phyloP scores from a whole-genome alignment of 2,113 vertebrate species.

The Chaenocephalus aceratus region DNA sequence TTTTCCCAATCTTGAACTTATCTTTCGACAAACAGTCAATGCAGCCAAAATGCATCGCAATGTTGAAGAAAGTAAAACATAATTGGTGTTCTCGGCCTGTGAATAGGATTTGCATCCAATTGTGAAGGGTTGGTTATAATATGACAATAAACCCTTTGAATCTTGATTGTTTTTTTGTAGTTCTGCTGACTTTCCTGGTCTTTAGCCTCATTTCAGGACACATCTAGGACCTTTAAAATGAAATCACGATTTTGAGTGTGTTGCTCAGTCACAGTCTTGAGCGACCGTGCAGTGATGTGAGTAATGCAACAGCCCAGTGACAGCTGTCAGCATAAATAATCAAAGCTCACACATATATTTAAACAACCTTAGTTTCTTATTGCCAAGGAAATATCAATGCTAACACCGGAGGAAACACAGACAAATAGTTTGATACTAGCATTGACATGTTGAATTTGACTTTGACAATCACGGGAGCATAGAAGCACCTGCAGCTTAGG shows the following conservation, averaged over 20 bases:
- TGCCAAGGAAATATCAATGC: background rate
- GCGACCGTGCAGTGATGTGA: background rate
- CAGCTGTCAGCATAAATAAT: background rate
- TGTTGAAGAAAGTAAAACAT: too few relatives aligned
- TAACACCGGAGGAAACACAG: background rate
- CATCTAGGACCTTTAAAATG: background rate
- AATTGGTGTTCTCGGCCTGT: too few relatives aligned
- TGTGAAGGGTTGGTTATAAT: too few relatives aligned
- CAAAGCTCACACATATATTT: background rate
- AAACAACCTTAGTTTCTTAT: background rate
- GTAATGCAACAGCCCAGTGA: background rate
- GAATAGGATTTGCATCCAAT: too few relatives aligned
- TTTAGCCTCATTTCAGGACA: background rate
- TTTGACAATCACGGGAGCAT: slow-evolving; percentile 22
- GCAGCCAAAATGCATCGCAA: too few relatives aligned
- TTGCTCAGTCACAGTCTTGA: background rate
- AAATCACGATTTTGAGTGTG: background rate
- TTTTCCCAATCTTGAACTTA: too few relatives aligned
- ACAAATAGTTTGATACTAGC: background rate
- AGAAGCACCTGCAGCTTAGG: slow-evolving; percentile 42
- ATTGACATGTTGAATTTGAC: slow-evolving; percentile 4
- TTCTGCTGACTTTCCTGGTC: background rate
- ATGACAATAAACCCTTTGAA: too few relatives aligned
- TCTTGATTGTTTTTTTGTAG: too few relatives aligned
- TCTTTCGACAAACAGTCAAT: too few relatives aligned